Evolutionary conservation across 2,113 vertebrate species (phyloP).

Genomic region (Calypte anna): DNA sequence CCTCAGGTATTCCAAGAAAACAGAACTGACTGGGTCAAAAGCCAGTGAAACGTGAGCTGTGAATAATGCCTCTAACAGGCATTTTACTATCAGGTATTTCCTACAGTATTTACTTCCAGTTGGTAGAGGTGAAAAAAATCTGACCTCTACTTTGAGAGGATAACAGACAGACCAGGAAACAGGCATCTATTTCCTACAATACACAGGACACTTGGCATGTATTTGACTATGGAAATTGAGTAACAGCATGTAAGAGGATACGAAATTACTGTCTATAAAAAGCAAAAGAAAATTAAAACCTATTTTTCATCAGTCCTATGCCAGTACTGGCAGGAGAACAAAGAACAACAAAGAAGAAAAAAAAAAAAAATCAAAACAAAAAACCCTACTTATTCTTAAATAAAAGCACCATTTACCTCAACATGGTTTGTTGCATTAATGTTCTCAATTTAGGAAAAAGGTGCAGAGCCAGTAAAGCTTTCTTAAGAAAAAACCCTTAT

Average conservation of each 20-base stretch:
- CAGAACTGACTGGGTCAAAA: neutral
- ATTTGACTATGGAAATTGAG: neutral
- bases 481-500: neutral
- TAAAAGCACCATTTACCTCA: neutral
- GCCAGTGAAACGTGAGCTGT: neutral
- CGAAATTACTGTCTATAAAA: neutral
- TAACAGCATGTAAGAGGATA: neutral
- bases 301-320: neutral
- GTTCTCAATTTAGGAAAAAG: neutral
- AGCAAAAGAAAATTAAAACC: neutral
- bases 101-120: neutral
- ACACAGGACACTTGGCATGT: neutral
- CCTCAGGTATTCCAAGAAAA: neutral
- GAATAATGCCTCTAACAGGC: neutral
- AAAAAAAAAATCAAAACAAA: neutral
- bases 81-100: neutral
- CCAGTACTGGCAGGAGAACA: neutral
- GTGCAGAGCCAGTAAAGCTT: neutral
- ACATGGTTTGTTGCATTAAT: neutral
- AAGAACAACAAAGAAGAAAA: no score
- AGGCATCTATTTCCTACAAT: neutral
- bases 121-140: neutral
- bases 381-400: neutral
- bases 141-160: neutral
- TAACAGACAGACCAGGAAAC: neutral